These are phyloP conservation scores for Pseudomyrmex pallidus DNA, from an alignment of 1,140 invertebrate genomes.

Conservation along the genomic window DNA sequence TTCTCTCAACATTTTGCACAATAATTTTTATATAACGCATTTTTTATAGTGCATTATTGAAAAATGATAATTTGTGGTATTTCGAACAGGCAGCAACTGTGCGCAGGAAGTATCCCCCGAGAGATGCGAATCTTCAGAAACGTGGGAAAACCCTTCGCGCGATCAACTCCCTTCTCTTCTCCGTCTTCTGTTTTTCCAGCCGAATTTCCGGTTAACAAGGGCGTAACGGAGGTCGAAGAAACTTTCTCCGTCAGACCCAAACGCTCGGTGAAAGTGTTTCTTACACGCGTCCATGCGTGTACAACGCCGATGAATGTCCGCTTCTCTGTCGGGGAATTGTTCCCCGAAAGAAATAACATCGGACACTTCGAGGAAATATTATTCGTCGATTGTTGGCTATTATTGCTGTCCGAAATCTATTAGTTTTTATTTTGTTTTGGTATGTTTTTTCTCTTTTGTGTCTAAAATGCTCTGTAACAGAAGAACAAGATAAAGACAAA, in stretches of 20 bases:
- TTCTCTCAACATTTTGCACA: too few relatives aligned
- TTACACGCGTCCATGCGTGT: slow-evolving; percentile 39
- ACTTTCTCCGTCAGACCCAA: slow-evolving; percentile 68
- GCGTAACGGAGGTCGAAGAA: slow-evolving; percentile 57
- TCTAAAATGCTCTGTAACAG: neutral
- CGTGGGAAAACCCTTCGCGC: neutral
- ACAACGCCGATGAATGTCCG: slow-evolving; percentile 55
- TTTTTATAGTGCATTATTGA: too few relatives aligned
- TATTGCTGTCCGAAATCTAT: neutral
- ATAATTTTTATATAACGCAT: too few relatives aligned
- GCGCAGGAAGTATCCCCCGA: too few relatives aligned
- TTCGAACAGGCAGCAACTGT: too few relatives aligned
- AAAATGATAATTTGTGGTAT: too few relatives aligned
- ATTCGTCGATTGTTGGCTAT: neutral
- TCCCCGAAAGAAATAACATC: slow-evolving; percentile 35
- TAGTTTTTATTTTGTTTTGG: too few relatives aligned
- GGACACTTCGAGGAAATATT: slow-evolving; percentile 6
- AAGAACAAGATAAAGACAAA: too few relatives aligned
- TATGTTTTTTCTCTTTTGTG: neutral
- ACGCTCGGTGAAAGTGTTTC: slow-evolving; percentile 73
- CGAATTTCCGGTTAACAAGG: slow-evolving; percentile 55
- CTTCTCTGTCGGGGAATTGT: slow-evolving; percentile 45
- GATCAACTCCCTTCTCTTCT: neutral
- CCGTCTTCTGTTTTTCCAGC: slow-evolving; percentile 1
- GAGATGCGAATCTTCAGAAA: neutral